Evolutionary conservation across 2,888 invertebrate genomes (phyloP).

Genomic region (Taphrorychus bicolor): DNA sequence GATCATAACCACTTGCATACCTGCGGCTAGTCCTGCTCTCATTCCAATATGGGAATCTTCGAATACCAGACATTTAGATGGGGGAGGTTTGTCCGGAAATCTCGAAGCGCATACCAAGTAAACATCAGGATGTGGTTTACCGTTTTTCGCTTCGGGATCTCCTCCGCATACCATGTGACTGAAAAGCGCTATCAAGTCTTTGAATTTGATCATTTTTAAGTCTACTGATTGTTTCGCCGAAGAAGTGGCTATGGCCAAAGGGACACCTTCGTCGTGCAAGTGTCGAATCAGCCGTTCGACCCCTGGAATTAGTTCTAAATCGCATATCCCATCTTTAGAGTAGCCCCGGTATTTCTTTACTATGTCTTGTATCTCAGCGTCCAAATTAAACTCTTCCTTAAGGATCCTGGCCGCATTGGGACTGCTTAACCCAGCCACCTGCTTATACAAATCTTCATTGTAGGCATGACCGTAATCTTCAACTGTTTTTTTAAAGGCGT

Average conservation of each 20-base stretch:
- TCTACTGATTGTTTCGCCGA: constrained; percentile 75
- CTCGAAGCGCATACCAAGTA: constrained; percentile 70
- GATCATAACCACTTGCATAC: constrained; percentile 87
- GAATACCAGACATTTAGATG: constrained; percentile 78
- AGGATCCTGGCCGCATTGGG: constrained; percentile 67
- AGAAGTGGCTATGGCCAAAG: constrained; percentile 88
- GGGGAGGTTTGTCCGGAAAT: constrained; percentile 71
- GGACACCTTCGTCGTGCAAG: constrained; percentile 74
- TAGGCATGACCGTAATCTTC: constrained; percentile 73
- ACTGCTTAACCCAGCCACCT: constrained; percentile 73
- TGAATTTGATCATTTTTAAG: constrained; percentile 70
- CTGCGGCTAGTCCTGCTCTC: constrained; percentile 75
- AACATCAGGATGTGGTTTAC: constrained; percentile 90
- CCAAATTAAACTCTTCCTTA: constrained; percentile 64
- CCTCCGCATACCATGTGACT: constrained; percentile 82
- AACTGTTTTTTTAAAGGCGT: constrained; percentile 71
- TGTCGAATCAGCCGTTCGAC: constrained; percentile 80
- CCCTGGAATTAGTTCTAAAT: constrained; percentile 63
- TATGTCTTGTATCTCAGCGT: constrained; percentile 57
- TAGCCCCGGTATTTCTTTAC: neutral
- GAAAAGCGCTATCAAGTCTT: constrained; percentile 73
- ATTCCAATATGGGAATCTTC: constrained; percentile 93
- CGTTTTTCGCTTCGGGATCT: constrained; percentile 82
- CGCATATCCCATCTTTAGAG: neutral
- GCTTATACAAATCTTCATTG: constrained; percentile 77